Evolutionary conservation across 92 coral and sea anemone genomes (phyloP).

Genomic region (Epizoanthus rinbou): DNA sequence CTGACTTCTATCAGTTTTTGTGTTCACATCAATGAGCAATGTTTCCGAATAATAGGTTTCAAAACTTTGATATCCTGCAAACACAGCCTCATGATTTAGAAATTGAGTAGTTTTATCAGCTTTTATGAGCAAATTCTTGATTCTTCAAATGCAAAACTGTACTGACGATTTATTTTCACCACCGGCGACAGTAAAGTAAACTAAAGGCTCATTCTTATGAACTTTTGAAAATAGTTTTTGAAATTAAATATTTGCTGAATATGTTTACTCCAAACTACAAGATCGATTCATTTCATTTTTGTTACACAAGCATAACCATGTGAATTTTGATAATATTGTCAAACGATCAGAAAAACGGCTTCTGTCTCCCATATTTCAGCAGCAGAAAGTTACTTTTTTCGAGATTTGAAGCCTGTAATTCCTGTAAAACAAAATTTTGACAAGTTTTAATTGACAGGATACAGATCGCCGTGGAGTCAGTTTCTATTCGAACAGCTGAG

Average conservation of each 20-base stretch:
- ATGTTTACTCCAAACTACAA: conserved; percentile 43
- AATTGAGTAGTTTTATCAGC: conserved; percentile 20
- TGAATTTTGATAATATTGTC: conserved; percentile 44
- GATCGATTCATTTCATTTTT: no score
- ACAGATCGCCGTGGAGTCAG: conserved; percentile 50
- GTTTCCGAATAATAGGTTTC: conserved; percentile 14
- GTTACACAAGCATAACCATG: conserved; percentile 27
- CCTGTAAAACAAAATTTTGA: conserved; percentile 32
- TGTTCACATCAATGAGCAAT: not conserved
- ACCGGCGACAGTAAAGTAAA: no score
- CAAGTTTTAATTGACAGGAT: conserved; percentile 32
- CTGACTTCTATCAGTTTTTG: conserved; percentile 2
- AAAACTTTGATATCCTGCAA: conserved; percentile 28
- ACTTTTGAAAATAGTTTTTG: conserved; percentile 34
- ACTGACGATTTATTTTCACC: conserved; percentile 16
- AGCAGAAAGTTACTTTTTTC: conserved; percentile 43
- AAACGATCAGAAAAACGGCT: conserved; percentile 23
- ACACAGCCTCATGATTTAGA: conserved; percentile 12
- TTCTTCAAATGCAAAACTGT: conserved; percentile 4
- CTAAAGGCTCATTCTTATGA: conserved; percentile 29
- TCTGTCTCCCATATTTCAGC: conserved; percentile 37
- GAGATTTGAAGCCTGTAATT: conserved; percentile 47
- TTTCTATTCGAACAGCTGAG: conserved; percentile 17
- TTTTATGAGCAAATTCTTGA: conserved; percentile 11
- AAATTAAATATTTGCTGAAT: conserved; percentile 32